Evolutionary conservation across 2,113 vertebrate genomes (phyloP), one percentile per base, ranked within the genome.

Genomic region (Holacanthus passer): DNA sequence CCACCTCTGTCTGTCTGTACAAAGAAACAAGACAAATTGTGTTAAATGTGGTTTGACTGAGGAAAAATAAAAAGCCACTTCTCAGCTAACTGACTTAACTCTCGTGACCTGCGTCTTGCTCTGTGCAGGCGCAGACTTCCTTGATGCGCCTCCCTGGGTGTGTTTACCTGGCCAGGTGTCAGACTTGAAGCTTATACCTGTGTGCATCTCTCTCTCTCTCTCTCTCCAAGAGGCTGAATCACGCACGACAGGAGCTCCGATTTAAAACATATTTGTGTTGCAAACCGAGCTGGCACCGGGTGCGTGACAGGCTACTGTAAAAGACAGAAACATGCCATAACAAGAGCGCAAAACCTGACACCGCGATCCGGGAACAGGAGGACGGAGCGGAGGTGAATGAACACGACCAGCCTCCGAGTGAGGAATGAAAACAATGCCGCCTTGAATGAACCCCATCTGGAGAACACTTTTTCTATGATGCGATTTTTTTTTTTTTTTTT

Each of bases 341-440:
- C 90, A 91, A n/a, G 65, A 60, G 79, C 87, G 11, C 79, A 72
- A 14, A 91, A 91, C 85, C 80, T 64, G 91, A 90, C 87, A 89
- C 90, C 81, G 50, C 29, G 84, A 67, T 67, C 59, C 84, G 53
- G 81, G 78, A 88, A 84, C 81, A 48, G 47, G 67, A 88, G 87
- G 65, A 81, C 79, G 39, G 62, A 56, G 24, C 77, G 63, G 82
- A 82, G 83, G 76, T 87, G 87, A 88, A 80, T 70, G 59, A 88
- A 84, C 79, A 85, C 65, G 60, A 90, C 56, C 77, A 55, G 66
- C 63, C 78, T 82, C 74, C 58, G 52, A 70, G 50, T 12, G 50
- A 86, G 81, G 79, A 83, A 86, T 88, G 89, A 68, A 77, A 87
- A 83, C 83, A 87, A 90, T 80, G 68, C 8, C 16, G 31, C 1